These are phyloP conservation scores for Drosophila falleni DNA, from an alignment of 2,888 invertebrate species.

Conservation along the genomic window DNA sequence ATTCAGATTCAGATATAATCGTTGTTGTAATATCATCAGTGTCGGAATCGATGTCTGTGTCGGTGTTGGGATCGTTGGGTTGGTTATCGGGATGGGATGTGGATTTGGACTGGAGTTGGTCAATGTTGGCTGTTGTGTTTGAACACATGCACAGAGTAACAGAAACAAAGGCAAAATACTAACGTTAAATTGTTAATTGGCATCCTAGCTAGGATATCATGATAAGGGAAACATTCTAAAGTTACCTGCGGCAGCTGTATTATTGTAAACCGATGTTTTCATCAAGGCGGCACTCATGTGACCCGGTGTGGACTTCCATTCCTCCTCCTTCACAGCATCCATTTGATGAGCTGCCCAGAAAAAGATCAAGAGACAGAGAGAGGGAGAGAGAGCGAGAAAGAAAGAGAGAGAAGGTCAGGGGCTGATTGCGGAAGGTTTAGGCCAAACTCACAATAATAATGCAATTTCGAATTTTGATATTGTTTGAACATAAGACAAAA, in stretches of 20 bases:
- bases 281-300: conserved; percentile 59
- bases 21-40: conserved; percentile 25
- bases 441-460: conserved; percentile 43
- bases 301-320: conserved; percentile 61
- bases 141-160: conserved; percentile 80
- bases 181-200: conserved; percentile 68
- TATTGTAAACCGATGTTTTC: conserved; percentile 55
- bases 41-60: conserved; percentile 4
- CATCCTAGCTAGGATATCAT: conserved; percentile 17
- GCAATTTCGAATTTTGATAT: conserved; percentile 43
- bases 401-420: conserved; percentile 59
- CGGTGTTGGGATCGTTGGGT: conserved; percentile 25
- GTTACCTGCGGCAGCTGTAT: conserved; percentile 73
- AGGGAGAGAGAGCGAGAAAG: conserved; percentile 37
- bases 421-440: conserved; percentile 37
- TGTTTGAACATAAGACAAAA: conserved; percentile 15
- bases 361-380: conserved; percentile 24
- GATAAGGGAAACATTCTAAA: conserved; percentile 10
- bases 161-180: conserved; percentile 82
- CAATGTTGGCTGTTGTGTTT: conserved; percentile 68
- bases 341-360: background rate
- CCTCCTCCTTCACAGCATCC: conserved; percentile 28
- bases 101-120: conserved; percentile 24
- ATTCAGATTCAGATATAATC: conserved; percentile 13
- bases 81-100: conserved; percentile 28